Conservation (phyloP, 2,888 invertebrate genomes). For the Scaptomyza polygonia region DNA sequence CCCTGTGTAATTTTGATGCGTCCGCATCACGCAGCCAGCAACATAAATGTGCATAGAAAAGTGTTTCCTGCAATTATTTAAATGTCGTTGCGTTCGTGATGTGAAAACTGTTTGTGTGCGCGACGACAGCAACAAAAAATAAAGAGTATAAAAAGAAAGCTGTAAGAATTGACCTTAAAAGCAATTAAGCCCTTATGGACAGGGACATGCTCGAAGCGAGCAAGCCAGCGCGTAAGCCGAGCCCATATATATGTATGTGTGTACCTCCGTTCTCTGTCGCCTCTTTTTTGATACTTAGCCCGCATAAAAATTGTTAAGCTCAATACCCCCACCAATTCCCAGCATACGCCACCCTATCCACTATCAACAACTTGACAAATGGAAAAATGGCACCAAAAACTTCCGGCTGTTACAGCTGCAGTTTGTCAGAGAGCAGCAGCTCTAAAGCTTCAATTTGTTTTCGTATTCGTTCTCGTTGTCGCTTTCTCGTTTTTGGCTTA, state of each 20-base stretch:
- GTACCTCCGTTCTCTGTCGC: neutral
- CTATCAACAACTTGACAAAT: constrained; percentile 61
- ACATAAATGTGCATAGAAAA: constrained; percentile 61
- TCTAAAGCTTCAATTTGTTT: constrained; percentile 73
- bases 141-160: neutral
- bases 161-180: constrained; percentile 66
- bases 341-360: constrained; percentile 4
- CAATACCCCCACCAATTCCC: neutral
- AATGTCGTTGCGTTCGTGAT: constrained; percentile 45
- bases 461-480: constrained; percentile 24
- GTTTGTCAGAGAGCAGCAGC: constrained; percentile 60
- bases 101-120: constrained; percentile 50
- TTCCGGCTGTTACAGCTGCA: constrained; percentile 71
- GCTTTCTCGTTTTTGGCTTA: constrained; percentile 46
- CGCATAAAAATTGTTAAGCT: constrained; percentile 66
- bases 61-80: constrained; percentile 77
- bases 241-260: neutral
- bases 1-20: constrained; percentile 9
- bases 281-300: constrained; percentile 7
- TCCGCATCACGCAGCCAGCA: constrained; percentile 60
- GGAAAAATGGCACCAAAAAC: constrained; percentile 70
- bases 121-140: constrained; percentile 4
- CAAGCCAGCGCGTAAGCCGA: constrained; percentile 16
- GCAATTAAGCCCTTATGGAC: constrained; percentile 64
- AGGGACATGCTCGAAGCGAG: constrained; percentile 11